phyloP scores from a whole-genome alignment of 2,113 vertebrate species.

The Sceloporus tristichus region DNA sequence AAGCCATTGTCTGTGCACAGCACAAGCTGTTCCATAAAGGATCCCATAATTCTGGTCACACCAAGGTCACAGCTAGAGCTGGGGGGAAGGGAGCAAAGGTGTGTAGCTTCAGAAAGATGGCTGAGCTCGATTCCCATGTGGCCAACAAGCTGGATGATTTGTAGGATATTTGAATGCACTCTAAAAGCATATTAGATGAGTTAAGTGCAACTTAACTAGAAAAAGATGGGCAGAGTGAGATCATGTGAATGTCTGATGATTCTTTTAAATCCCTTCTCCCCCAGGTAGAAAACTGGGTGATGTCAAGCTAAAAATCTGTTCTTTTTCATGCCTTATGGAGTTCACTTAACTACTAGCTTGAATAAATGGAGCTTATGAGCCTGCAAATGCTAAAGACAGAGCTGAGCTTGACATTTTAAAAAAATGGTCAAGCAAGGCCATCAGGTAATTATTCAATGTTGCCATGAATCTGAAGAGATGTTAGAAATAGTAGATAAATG shows the following conservation, averaged over 20 bases:
- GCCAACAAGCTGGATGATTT: conserved; percentile 5
- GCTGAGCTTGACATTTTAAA: conserved; percentile 19
- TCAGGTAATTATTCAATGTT: conserved; percentile 18
- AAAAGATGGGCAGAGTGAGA: conserved; percentile 20
- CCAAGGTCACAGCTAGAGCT: not conserved
- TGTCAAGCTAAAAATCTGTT: conserved; percentile 27
- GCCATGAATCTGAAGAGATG: conserved; percentile 19
- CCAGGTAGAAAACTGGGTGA: not conserved
- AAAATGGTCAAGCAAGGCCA: conserved; percentile 15
- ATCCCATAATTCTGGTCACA: not conserved
- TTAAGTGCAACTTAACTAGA: conserved; percentile 18
- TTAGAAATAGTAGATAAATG: conserved; percentile 29
- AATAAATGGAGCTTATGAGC: not conserved
- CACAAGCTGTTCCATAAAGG: not conserved
- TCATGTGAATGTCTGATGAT: conserved; percentile 20
- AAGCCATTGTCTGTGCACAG: not conserved
- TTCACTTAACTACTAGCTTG: conserved; percentile 10
- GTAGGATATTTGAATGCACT: conserved; percentile 8
- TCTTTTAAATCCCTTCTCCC: conserved; percentile 20
- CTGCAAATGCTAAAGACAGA: not conserved
- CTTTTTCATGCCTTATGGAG: conserved; percentile 23
- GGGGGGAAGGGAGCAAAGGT: not conserved
- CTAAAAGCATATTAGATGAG: conserved; percentile 26
- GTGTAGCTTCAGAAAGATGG: not conserved
- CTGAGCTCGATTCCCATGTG: conserved; percentile 13